A percentile compares a stretch with the other conserved stretches of the same genome.
phyloP scores from a whole-genome alignment of 64 coral and sea anemone genomes.

The Platygyra sinensis region DNA sequence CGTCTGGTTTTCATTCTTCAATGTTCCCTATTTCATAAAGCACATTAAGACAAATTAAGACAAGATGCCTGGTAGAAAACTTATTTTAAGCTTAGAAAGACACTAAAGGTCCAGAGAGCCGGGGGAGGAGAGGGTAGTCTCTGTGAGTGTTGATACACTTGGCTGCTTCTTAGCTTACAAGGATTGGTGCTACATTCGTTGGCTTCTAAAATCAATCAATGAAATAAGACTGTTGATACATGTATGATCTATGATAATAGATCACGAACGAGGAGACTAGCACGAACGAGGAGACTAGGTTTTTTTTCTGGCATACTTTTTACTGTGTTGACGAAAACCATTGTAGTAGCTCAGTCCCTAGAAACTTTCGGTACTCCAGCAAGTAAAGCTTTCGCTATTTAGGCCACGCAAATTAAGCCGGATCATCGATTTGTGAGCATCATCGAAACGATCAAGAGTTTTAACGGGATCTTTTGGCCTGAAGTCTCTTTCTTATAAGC shows the following conservation, averaged over 20 bases:
- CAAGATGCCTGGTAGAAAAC: no score
- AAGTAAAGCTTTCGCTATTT: constrained; percentile 11
- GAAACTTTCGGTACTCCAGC: constrained; percentile 25
- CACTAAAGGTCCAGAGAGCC: no score
- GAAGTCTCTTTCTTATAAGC: no score
- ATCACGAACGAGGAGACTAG: background rate
- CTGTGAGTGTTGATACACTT: constrained; percentile 27
- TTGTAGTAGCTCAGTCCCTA: constrained; percentile 29
- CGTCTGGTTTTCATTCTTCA: no score
- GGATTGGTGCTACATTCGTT: constrained; percentile 50
- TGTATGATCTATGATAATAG: background rate
- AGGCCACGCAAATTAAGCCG: background rate
- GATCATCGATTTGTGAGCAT: no score
- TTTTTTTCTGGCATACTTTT: background rate
- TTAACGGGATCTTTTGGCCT: no score
- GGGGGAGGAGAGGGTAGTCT: background rate
- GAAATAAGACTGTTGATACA: background rate
- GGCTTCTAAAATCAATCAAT: background rate
- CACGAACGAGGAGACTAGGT: background rate
- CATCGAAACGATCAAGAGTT: no score
- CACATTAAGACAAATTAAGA: no score
- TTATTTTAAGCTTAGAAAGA: no score
- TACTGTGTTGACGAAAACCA: background rate
- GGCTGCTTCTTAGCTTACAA: constrained; percentile 41
- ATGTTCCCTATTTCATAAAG: no score